Percentiles rank a stretch among this genome's conserved stretches.
These are phyloP conservation scores for Ochotona princeps DNA, from an alignment of 2,113 vertebrate species.

Conservation along the genomic window DNA sequence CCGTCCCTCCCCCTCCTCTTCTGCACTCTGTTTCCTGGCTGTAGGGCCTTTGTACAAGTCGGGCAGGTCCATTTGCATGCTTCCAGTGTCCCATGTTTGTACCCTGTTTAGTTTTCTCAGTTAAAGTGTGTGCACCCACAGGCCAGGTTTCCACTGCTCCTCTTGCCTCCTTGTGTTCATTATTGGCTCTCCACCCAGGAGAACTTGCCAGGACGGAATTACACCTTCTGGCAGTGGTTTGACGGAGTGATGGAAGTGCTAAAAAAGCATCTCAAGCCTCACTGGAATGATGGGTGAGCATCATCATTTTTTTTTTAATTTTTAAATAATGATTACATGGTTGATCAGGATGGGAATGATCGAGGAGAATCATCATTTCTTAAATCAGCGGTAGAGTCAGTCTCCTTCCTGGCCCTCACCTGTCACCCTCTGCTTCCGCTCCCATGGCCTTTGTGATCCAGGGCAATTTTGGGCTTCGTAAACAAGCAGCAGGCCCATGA, in stretches of 20 bases:
- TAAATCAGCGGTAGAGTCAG: neutral
- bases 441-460: slow-evolving; percentile 75
- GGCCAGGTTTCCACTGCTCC: neutral
- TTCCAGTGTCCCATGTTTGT: neutral
- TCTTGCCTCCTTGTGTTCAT: neutral
- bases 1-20: neutral
- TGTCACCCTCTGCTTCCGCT: neutral
- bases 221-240: slow-evolving; percentile 99
- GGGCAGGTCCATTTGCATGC: neutral
- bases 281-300: slow-evolving; percentile 95
- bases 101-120: neutral
- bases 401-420: neutral
- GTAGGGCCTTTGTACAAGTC: neutral
- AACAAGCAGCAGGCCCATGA: slow-evolving; percentile 99
- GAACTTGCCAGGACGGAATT: slow-evolving; percentile 96
- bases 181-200: slow-evolving; percentile 87
- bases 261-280: slow-evolving; percentile 95
- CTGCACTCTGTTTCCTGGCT: neutral
- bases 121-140: neutral
- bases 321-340: too few relatives aligned
- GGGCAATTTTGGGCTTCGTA: slow-evolving; percentile 97
- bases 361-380: slow-evolving; percentile 85
- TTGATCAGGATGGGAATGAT: slow-evolving; percentile 87
- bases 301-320: neutral
- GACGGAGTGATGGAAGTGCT: slow-evolving; percentile 98